phyloP scores from a whole-genome alignment of 2,113 vertebrate species.

The Alectura lathami region DNA sequence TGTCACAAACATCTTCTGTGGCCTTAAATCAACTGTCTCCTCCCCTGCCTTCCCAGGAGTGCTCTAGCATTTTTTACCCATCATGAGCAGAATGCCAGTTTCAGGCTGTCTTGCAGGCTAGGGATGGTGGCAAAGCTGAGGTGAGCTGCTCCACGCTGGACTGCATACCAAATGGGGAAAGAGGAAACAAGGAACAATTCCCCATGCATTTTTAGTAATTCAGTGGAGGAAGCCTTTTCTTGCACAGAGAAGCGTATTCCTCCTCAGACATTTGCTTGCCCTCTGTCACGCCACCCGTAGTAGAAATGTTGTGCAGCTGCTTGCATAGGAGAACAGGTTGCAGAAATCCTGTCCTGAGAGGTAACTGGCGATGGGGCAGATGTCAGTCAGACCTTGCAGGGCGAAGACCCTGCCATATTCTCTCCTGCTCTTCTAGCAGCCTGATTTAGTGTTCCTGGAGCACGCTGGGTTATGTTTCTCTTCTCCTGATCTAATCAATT shows the following conservation, averaged over 20 bases:
- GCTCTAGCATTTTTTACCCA: neutral
- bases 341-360: neutral
- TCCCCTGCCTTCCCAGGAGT: neutral
- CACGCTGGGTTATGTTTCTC: neutral
- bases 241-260: neutral
- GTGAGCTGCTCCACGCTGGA: neutral
- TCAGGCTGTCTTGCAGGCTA: neutral
- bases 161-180: neutral
- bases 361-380: fast-evolving
- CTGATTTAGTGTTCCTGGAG: neutral
- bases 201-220: neutral
- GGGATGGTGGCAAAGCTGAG: neutral
- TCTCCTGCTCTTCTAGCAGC: neutral
- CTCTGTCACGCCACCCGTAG: neutral
- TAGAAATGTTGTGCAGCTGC: neutral
- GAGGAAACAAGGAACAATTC: neutral
- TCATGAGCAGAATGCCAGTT: neutral
- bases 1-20: neutral
- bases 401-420: neutral
- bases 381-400: neutral
- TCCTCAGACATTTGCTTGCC: neutral
- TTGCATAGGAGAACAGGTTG: neutral
- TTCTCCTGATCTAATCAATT: neutral
- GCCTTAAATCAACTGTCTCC: neutral
- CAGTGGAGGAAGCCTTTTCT: neutral